Evolutionary conservation across 2,888 invertebrate species (phyloP), one percentile per base, ranked within the genome.

Genomic region (Oeneis ivallda): DNA sequence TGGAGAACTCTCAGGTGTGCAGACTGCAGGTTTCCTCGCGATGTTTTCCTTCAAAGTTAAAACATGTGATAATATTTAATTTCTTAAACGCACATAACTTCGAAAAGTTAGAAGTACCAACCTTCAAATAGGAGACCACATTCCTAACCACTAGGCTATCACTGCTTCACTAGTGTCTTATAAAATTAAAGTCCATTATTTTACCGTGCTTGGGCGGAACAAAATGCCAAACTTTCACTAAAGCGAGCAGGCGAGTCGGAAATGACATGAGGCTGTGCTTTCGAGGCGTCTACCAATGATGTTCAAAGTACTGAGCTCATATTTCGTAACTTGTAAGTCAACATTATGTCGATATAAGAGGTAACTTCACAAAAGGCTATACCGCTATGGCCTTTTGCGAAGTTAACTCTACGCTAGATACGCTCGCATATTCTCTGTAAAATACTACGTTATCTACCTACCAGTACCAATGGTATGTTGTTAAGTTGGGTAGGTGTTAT

Each of bases 161-260:
- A n/a, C n/a, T n/a, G n/a, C n/a, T n/a, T n/a, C n/a, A n/a, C 26
- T 26, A 26, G 26, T 26, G 26, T 26, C 43, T 13, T 43, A 6
- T 43, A 43, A 43, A 43, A 6, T 5, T 47, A 17, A 17, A 17
- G 17, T 47, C 47, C 15, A 17, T 47, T 47, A 58, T 32, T 58
- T 47, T 58, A 26, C 17, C 47, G 34, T 45, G 58, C 47, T 45
- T 34, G 34, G 45, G 47, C 17, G 1, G n/a, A 6, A 9, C 39
- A 49, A 60, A 60, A 60, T 60, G 15, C n/a, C 49, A 11, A 61
- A 65, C 68, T 68, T 68, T 68, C 68, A 68, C 68, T 68, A 34
- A 43, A 64, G 47, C 52, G 54, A 43, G 45, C 58, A 59, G 32
- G 62, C 68, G 41, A 41, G 56, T 65, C 62, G 62, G 53, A 47